Conservation (phyloP, 2,113 vertebrate genomes). For the Opisthocomus hoazin region DNA sequence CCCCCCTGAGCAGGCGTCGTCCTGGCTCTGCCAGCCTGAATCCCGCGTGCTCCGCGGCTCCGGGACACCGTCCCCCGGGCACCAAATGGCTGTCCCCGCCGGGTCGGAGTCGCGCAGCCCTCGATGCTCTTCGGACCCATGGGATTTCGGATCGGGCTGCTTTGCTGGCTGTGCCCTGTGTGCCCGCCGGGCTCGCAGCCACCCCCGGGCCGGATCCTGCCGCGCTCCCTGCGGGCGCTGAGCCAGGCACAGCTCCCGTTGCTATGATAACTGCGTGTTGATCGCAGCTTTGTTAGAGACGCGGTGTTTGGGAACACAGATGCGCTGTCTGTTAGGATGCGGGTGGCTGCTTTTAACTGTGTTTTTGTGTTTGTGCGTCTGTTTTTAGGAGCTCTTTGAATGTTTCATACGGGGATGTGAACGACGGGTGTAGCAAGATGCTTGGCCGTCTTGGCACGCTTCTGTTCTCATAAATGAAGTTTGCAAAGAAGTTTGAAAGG, state of each 20-base stretch:
- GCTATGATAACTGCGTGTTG: background rate
- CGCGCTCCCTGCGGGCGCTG: background rate
- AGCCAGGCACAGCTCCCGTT: fast-evolving
- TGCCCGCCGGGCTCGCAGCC: background rate
- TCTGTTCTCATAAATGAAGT: background rate
- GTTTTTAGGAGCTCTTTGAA: background rate
- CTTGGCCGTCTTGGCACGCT: background rate
- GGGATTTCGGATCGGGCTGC: background rate
- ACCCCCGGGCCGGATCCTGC: background rate
- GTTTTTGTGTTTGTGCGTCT: background rate
- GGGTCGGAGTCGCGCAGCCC: fast-evolving
- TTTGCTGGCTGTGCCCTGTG: background rate
- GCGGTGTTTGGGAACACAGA: background rate
- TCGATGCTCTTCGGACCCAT: fast-evolving
- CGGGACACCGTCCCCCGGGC: background rate
- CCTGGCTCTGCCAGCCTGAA: background rate
- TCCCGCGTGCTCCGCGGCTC: fast-evolving
- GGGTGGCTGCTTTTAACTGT: background rate
- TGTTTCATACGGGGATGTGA: background rate
- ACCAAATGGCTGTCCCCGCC: fast-evolving
- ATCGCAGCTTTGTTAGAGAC: background rate
- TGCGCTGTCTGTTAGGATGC: background rate
- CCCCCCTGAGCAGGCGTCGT: background rate
- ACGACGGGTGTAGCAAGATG: fast-evolving
- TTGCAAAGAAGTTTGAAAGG: background rate